Conservation (phyloP, 1,140 invertebrate species). For the Cecropterus lyciades region DNA sequence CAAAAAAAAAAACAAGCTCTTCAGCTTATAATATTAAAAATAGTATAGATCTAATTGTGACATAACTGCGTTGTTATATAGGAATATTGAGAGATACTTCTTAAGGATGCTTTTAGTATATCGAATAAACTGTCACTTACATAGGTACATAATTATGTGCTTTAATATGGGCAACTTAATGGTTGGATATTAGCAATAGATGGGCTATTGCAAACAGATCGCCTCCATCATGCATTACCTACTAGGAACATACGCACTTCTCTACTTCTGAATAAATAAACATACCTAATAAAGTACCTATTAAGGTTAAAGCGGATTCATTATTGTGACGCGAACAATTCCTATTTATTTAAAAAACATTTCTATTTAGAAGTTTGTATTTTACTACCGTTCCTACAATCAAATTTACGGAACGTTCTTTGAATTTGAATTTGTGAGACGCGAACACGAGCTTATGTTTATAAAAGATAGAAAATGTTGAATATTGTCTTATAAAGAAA, state of each 20-base stretch:
- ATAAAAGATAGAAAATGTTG: neutral
- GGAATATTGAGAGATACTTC: no score
- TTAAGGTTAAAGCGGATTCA: constrained; percentile 10
- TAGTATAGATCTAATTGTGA: no score
- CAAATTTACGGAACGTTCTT: neutral
- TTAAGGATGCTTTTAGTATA: no score
- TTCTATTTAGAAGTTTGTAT: neutral
- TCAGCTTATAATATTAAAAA: no score
- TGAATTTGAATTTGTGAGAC: neutral
- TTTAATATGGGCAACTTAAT: no score
- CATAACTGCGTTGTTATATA: no score
- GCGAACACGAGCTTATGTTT: neutral
- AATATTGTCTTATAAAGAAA: neutral
- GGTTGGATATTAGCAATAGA: no score
- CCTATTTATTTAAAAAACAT: constrained; percentile 7
- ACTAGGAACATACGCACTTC: constrained; percentile 17
- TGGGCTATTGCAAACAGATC: no score
- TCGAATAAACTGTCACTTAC: no score
- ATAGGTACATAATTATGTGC: no score
- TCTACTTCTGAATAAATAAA: constrained; percentile 27
- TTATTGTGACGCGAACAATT: constrained; percentile 2
- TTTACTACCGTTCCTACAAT: neutral
- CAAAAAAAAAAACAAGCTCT: no score
- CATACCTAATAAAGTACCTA: constrained; percentile 30
- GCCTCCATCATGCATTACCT: no score